Evolutionary conservation across 2,888 invertebrate genomes (phyloP), one percentile per base, ranked within the genome.

Genomic region (Nezara viridula): DNA sequence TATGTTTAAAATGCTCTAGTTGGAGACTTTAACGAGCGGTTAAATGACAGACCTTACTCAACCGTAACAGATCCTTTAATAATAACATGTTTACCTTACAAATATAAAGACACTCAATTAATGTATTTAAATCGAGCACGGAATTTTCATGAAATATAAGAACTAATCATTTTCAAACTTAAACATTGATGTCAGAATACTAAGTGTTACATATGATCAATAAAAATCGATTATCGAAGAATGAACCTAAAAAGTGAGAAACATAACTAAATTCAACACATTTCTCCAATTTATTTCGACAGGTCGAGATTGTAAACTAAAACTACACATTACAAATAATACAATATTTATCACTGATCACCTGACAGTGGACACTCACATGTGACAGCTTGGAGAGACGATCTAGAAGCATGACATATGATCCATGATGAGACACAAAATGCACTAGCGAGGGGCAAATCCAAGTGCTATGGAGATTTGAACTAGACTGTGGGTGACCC

Each of bases 341-440:
- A 40, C 21, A 81, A 81, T 40, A 81, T 73, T 37, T 0, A 37
- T 12, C 81, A 81, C 81, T 81, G 24, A 12, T 81, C 44, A 81
- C 44, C 44, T 81, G 44, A 81, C 4, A 16, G 21, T 24, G 10
- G 81, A 81, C 24, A 81, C 81, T 81, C 81, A 81, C 81, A 81
- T 81, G 81, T 81, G 81, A 81, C 81, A n/a, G n/a, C 24, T 24
- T 40, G 81, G 12, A 44, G 81, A 81, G 81, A 47, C 81, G 81
- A n/a, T 44, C 81, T 81, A 81, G 81, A 81, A 81, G 81, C 81
- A 81, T 81, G 81, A 81, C 81, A 81, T 81, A 44, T 37, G 81
- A 81, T 81, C 81, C 81, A 81, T 81, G 81, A 81, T 81, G 81
- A n/a, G 81, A n/a, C 81, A 81, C 81, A 81, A 81, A 81, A 81